Evolutionary conservation across 2,797 vertebrate genomes (phyloP).

Genomic region (Mus caroli): DNA sequence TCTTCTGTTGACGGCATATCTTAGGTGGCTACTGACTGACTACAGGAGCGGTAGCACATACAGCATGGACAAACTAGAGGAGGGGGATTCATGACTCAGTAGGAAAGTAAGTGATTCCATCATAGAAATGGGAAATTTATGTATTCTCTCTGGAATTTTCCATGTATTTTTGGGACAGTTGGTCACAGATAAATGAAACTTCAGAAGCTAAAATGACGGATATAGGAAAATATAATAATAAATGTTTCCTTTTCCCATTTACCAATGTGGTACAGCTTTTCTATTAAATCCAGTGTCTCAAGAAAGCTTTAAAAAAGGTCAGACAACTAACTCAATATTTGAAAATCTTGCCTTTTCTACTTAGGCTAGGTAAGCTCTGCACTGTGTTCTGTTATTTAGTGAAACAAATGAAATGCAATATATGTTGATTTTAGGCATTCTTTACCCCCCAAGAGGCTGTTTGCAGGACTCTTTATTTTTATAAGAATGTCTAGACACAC

Average conservation of each 20-base stretch:
- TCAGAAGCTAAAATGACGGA: not conserved
- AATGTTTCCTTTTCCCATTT: conserved; percentile 5
- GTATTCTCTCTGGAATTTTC: not conserved
- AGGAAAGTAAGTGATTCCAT: not conserved
- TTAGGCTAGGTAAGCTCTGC: not conserved
- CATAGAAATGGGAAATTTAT: not conserved
- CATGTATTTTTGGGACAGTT: not conserved
- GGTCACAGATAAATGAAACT: not conserved
- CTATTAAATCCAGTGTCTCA: not conserved
- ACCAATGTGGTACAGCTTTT: not conserved
- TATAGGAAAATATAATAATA: not conserved
- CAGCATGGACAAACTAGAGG: not conserved
- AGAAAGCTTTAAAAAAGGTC: not conserved
- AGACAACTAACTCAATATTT: not conserved
- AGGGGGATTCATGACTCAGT: not conserved
- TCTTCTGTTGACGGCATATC: not conserved
- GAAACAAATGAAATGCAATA: not conserved
- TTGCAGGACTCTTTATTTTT: not conserved
- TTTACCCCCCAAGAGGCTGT: not conserved
- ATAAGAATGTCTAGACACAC: not conserved
- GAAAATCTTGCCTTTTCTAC: not conserved
- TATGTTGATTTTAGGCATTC: not conserved
- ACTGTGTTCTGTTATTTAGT: not conserved
- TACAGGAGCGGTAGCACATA: not conserved
- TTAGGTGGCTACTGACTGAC: not conserved